phyloP scores from a whole-genome alignment of 2,888 invertebrate species.

The Drosophila ustulata region DNA sequence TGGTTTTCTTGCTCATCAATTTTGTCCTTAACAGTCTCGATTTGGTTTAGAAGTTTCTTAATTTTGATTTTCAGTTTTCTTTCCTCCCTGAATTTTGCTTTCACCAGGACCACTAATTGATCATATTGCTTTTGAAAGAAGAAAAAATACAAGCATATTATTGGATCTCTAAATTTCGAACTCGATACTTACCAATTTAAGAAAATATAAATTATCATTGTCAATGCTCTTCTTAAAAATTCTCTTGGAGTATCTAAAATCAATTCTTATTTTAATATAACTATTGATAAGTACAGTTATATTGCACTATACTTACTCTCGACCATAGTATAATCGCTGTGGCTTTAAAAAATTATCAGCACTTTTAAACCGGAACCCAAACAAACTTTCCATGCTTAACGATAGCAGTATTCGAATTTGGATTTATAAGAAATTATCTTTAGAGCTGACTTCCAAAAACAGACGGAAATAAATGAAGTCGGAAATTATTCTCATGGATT shows the following conservation, averaged over 20 bases:
- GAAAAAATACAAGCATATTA: background rate
- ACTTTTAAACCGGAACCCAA: slow-evolving; percentile 17
- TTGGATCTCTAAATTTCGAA: background rate
- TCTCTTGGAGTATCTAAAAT: slow-evolving; percentile 18
- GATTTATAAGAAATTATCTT: background rate
- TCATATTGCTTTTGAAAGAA: slow-evolving; percentile 11
- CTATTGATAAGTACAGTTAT: background rate
- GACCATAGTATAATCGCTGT: slow-evolving; percentile 6
- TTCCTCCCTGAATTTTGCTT: slow-evolving; percentile 4
- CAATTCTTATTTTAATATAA: background rate
- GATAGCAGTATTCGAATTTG: background rate
- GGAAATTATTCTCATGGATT: slow-evolving; percentile 5
- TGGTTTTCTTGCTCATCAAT: slow-evolving; percentile 13
- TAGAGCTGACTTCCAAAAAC: slow-evolving; percentile 4
- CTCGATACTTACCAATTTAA: slow-evolving; percentile 20
- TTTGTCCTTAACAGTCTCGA: slow-evolving; percentile 4
- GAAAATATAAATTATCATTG: slow-evolving; percentile 45
- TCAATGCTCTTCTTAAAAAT: slow-evolving; percentile 47
- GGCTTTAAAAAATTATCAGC: slow-evolving; percentile 8
- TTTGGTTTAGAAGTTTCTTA: background rate
- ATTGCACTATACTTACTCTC: slow-evolving; percentile 4
- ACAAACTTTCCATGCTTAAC: slow-evolving; percentile 18
- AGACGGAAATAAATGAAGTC: background rate
- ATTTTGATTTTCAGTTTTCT: slow-evolving; percentile 12
- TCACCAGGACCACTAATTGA: slow-evolving; percentile 3